Evolutionary conservation across 2,113 vertebrate genomes (phyloP), one percentile per base, ranked within the genome.

Genomic region (Chloropsis cyanopogon): DNA sequence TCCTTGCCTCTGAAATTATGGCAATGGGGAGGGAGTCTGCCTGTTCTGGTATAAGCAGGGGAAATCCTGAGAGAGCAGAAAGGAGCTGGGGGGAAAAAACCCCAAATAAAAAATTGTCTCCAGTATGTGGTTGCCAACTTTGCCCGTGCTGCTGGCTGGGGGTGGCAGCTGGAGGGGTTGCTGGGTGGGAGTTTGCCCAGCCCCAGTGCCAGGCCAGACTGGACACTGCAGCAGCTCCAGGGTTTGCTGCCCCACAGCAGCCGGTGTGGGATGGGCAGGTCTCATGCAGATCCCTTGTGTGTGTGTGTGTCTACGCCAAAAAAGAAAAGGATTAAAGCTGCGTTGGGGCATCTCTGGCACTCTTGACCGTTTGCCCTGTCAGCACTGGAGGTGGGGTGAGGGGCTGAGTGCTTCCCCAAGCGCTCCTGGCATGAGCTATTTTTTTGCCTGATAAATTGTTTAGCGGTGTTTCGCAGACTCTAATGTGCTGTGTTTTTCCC

Each of bases 391-490:
- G 6, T 37, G 23, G 24, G 14, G 3, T 52, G 31, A 79, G 41
- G n/a, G 54, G 24, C 71, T 47, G 28, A 46, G 41, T 29, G n/a
- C 37, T 86, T 69, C 63, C 17, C 37, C 23, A 31, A 12, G 14
- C 60, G 68, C 29, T 81, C 81, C 47, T 56, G 64, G 78, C 82
- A 78, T 66, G 90, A 95, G 82, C 28, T 95, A 25, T 72, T 97
- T 97, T 97, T 97, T 96, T 96, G 78, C 96, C 95, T 97, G 90
- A 97, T 96, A 80, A 96, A 96, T 96, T 97, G 97, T 97, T 79
- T 73, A 91, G 95, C 80, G 85, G 94, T 89, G 95, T 95, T 97
- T 97, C 88, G 76, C 88, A 56, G 70, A 68, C 68, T 91, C 94
- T 94, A 71, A n/a, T 1, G 18, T 54, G 39, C 56, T 95, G 81